These are phyloP conservation scores for Pyrocoelia pectoralis DNA, from an alignment of 2,888 invertebrate genomes.

Conservation along the genomic window DNA sequence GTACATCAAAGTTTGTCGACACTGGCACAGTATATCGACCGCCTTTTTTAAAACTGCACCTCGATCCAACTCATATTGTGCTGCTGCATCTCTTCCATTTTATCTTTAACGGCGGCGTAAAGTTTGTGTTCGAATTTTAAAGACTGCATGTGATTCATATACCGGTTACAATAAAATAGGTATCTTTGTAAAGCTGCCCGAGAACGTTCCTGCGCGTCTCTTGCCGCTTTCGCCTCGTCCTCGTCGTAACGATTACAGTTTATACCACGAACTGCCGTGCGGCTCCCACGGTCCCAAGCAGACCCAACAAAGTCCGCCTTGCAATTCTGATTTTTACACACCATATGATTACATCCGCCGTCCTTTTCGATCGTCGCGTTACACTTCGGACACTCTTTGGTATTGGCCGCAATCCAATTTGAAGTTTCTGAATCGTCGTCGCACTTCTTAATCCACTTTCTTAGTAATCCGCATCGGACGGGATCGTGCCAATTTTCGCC, in stretches of 20 bases:
- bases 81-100: constrained; percentile 99
- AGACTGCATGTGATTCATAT: constrained; percentile 99
- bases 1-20: constrained; percentile 98
- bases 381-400: constrained; percentile 99
- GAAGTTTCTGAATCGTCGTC: constrained; percentile 99
- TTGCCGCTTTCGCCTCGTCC: constrained; percentile 94
- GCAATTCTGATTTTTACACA: constrained; percentile 97
- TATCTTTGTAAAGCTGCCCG: constrained; percentile 96
- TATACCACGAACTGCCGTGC: constrained; percentile 96
- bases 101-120: constrained; percentile 94
- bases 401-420: constrained; percentile 99
- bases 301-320: constrained; percentile 99
- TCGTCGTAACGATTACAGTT: constrained; percentile 97
- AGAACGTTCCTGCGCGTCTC: constrained; percentile 96
- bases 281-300: constrained; percentile 99
- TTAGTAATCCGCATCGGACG: constrained; percentile 90
- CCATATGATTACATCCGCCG: constrained; percentile 99
- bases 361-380: constrained; percentile 96
- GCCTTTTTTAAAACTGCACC: constrained; percentile 98
- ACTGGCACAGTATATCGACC: constrained; percentile 95
- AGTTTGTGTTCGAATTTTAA: constrained; percentile 97
- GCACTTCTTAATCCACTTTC: constrained; percentile 98
- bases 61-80: constrained; percentile 99
- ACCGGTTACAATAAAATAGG: constrained; percentile 93
- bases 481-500: constrained; percentile 99